These are phyloP conservation scores for Zeugodacus cucurbitae DNA, from an alignment of 1,140 invertebrate species.

Conservation along the genomic window DNA sequence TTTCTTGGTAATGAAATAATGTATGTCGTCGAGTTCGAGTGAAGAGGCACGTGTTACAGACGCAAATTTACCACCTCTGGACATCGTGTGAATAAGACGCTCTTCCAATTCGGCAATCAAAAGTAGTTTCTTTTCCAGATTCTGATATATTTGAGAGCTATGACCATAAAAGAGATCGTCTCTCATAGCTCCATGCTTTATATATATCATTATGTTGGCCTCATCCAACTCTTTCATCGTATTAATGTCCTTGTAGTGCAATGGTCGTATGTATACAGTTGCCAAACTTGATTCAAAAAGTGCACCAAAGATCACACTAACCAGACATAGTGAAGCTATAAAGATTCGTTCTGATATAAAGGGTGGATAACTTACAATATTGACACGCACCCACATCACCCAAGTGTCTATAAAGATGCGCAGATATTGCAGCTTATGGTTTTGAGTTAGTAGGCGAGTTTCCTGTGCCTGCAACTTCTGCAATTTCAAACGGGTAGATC, in stretches of 20 bases:
- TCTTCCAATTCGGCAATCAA: slow-evolving; percentile 57
- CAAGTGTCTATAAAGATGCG: slow-evolving; percentile 57
- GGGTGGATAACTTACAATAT: slow-evolving; percentile 51
- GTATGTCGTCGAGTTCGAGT: slow-evolving; percentile 52
- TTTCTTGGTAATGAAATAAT: slow-evolving; percentile 57
- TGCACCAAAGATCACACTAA: slow-evolving; percentile 64
- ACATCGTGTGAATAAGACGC: slow-evolving; percentile 52
- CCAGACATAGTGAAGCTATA: slow-evolving; percentile 58
- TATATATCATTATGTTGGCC: slow-evolving; percentile 55
- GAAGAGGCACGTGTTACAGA: slow-evolving; percentile 54
- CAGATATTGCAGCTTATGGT: slow-evolving; percentile 48
- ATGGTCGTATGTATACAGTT: slow-evolving; percentile 62
- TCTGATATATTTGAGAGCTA: slow-evolving; percentile 51
- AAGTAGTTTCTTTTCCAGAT: slow-evolving; percentile 54
- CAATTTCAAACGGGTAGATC: background rate
- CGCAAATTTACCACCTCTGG: slow-evolving; percentile 53
- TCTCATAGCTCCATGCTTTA: slow-evolving; percentile 62
- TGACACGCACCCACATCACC: slow-evolving; percentile 60
- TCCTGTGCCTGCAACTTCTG: background rate
- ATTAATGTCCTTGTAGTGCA: slow-evolving; percentile 65
- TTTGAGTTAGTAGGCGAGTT: background rate
- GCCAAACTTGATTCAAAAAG: slow-evolving; percentile 64
- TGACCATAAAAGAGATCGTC: slow-evolving; percentile 61
- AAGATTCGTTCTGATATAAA: slow-evolving; percentile 59
- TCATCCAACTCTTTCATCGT: slow-evolving; percentile 64